Evolutionary conservation across 2,113 vertebrate species (phyloP), one percentile per base, ranked within the genome.

Genomic region (Aegypius monachus): DNA sequence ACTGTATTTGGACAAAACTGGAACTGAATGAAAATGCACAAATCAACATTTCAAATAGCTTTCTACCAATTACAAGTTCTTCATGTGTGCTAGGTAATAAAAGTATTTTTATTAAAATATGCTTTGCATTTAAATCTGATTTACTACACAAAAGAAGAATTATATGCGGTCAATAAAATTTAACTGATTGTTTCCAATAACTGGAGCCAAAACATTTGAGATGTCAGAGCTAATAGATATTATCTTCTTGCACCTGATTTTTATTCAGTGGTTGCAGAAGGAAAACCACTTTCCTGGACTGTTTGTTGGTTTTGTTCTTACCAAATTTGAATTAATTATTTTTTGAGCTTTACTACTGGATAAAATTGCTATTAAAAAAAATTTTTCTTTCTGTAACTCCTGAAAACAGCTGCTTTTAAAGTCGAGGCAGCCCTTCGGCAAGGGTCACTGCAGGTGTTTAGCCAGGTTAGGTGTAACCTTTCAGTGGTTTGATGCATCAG

Each of bases 1-100:
- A 79, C 17, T 34, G 40, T n/a, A 66, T 71, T 74, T 75, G 89
- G 47, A 73, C 55, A 53, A 86, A 87, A 45, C 55, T 61, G 52
- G 65, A 89, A 90, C 47, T 38, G 52, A 93, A 93, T 89, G 45
- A 91, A 81, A 96, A 87, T 34, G 31, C 61, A 75, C 70, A 85
- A 82, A 96, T 90, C 73, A 90, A 81, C 81, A 85, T 94, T 91
- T 94, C 81, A 91, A 85, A 87, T 16, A 52, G 23, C 70, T 87
- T 70, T 27, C 52, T 68, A 50, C 23, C 43, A 81, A 66, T 89
- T 93, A 65, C 42, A 65, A 52, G 48, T 52, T 59, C 29, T 50
- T 90, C 38, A 10, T 65, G 40, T 65, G 50, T 55, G 61, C 81
- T 61, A 79, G n/a, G 63, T 70, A 87, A 82, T 68, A 85, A 80